These are phyloP conservation scores for Oryzias javanicus DNA, from an alignment of 2,113 vertebrate species.

Conservation along the genomic window DNA sequence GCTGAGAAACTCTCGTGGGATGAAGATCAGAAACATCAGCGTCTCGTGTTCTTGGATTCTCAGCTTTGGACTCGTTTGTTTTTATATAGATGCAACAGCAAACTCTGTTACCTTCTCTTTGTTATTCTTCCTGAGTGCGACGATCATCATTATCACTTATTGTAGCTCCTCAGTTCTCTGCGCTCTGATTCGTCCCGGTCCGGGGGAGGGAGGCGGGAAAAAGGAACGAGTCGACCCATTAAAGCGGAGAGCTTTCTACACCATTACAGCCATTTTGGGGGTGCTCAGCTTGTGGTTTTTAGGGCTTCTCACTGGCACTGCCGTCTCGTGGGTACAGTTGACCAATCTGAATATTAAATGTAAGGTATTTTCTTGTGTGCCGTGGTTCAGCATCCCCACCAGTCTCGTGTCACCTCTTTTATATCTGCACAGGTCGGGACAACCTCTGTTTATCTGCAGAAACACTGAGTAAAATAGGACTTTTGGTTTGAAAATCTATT, in stretches of 20 bases:
- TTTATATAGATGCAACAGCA: not conserved
- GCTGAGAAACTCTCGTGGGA: not conserved
- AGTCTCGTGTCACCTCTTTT: too few relatives aligned
- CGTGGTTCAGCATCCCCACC: too few relatives aligned
- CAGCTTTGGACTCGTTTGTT: not conserved
- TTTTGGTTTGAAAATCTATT: too few relatives aligned
- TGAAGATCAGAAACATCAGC: conserved; percentile 17
- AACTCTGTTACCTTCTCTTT: accelerated
- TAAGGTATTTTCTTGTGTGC: too few relatives aligned
- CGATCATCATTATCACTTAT: too few relatives aligned
- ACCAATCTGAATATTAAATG: too few relatives aligned
- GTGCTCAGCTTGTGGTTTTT: conserved; percentile 10
- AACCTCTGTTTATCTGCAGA: too few relatives aligned
- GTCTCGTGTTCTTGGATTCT: conserved; percentile 1
- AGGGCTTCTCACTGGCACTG: not conserved
- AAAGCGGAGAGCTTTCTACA: conserved; percentile 33
- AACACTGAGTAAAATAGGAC: too few relatives aligned
- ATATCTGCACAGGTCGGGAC: too few relatives aligned
- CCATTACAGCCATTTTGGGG: conserved; percentile 8
- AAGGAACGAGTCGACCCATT: not conserved
- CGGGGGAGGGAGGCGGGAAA: not conserved
- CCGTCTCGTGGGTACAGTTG: too few relatives aligned
- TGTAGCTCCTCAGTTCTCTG: not conserved
- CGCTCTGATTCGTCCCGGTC: not conserved
- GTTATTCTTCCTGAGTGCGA: accelerated